These are phyloP conservation scores for Stenchaetothrips biformis DNA, from an alignment of 2,888 invertebrate genomes.

Conservation along the genomic window DNA sequence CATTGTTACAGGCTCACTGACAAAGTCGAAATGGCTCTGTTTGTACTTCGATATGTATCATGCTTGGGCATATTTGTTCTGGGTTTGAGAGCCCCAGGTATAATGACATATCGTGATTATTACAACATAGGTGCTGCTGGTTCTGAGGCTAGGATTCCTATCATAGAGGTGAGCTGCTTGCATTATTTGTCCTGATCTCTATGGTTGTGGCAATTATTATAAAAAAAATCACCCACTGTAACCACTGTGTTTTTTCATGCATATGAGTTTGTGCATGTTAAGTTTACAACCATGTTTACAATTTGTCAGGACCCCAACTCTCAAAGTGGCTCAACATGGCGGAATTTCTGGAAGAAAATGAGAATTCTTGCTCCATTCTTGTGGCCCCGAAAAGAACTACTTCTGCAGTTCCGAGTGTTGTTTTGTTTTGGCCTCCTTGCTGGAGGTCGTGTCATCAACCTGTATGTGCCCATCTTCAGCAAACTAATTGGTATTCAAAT, in stretches of 20 bases:
- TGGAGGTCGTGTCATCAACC: slow-evolving; percentile 78
- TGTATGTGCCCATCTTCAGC: slow-evolving; percentile 89
- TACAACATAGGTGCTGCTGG: slow-evolving; percentile 49
- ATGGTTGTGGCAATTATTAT: too few species aligned
- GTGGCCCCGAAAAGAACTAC: slow-evolving; percentile 80
- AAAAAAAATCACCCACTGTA: too few species aligned
- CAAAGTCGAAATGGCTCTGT: slow-evolving; percentile 79
- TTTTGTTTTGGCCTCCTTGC: slow-evolving; percentile 72
- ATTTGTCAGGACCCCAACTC: neutral
- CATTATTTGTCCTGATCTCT: too few species aligned
- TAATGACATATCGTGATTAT: slow-evolving; percentile 59
- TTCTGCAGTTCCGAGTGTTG: slow-evolving; percentile 75
- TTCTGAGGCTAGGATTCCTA: slow-evolving; percentile 12
- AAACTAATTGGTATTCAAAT: slow-evolving; percentile 74
- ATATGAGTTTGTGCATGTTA: too few species aligned
- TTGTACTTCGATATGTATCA: slow-evolving; percentile 73
- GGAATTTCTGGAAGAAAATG: slow-evolving; percentile 71
- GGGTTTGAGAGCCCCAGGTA: slow-evolving; percentile 82
- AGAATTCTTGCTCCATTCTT: slow-evolving; percentile 80
- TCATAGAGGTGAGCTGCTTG: neutral
- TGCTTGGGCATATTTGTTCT: slow-evolving; percentile 75
- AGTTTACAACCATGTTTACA: too few species aligned
- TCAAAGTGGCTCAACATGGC: slow-evolving; percentile 63
- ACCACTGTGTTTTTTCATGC: too few species aligned
- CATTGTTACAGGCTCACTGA: slow-evolving; percentile 62